These are phyloP conservation scores for Empidonax alnorum DNA, from an alignment of 2,113 vertebrate species.

Conservation along the genomic window DNA sequence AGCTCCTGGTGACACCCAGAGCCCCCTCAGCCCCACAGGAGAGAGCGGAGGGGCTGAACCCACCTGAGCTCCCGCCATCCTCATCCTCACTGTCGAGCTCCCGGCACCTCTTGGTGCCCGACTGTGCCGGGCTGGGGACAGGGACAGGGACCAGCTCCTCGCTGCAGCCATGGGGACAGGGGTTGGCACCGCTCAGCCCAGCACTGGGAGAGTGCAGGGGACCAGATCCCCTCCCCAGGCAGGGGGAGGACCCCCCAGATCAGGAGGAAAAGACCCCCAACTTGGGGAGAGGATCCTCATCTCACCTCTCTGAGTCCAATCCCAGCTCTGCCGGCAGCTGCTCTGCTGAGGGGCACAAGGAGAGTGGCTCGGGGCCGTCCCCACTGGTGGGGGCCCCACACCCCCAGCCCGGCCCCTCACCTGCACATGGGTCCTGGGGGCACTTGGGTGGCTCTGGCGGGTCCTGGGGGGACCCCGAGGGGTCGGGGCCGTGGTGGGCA, in stretches of 20 bases:
- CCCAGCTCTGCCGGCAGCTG: neutral
- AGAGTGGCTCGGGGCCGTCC: neutral
- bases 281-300: rapidly evolving
- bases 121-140: neutral
- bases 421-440: neutral
- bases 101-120: slow-evolving; percentile 74
- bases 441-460: neutral
- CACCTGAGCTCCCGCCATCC: slow-evolving; percentile 8
- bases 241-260: neutral
- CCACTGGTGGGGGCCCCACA: rapidly evolving
- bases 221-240: rapidly evolving
- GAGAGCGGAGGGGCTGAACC: neutral
- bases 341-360: neutral
- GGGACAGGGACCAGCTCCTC: neutral
- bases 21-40: neutral
- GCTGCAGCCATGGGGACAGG: neutral
- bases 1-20: neutral
- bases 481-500: neutral
- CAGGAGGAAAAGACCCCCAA: neutral
- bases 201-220: rapidly evolving
- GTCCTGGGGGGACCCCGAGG: neutral
- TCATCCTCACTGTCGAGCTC: slow-evolving; percentile 76
- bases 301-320: slow-evolving; percentile 21
- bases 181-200: neutral
- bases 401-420: neutral